phyloP scores from a whole-genome alignment of 1,140 invertebrate genomes.

The Oncopeltus fasciatus region DNA sequence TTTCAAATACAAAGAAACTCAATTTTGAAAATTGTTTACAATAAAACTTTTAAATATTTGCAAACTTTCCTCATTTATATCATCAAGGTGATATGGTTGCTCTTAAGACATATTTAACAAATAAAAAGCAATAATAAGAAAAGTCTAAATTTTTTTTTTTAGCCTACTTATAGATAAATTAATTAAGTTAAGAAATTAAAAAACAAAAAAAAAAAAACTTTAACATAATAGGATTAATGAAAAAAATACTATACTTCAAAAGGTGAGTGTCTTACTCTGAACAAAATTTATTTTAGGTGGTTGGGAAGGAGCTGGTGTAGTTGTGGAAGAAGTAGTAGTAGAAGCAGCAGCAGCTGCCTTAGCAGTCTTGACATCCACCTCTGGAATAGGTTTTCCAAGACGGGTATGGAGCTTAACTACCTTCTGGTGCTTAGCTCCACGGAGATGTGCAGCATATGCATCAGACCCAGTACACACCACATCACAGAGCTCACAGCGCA shows the following conservation, averaged over 20 bases:
- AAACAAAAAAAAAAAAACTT: neutral
- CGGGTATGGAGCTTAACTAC: slow-evolving; percentile 88
- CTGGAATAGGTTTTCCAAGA: slow-evolving; percentile 92
- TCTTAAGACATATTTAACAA: too few species aligned
- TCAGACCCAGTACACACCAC: slow-evolving; percentile 95
- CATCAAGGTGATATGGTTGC: too few species aligned
- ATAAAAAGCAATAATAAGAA: too few species aligned
- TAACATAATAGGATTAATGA: neutral
- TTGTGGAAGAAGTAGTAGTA: slow-evolving; percentile 15
- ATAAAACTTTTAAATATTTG: too few species aligned
- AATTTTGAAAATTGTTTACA: too few species aligned
- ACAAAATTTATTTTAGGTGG: slow-evolving; percentile 21
- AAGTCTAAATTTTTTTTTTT: too few species aligned
- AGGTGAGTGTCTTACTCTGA: slow-evolving; percentile 8
- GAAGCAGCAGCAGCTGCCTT: slow-evolving; percentile 28
- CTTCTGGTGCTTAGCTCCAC: slow-evolving; percentile 95
- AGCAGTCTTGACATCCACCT: slow-evolving; percentile 61
- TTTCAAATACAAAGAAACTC: too few species aligned
- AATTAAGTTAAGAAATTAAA: neutral
- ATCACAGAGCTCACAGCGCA: slow-evolving; percentile 85
- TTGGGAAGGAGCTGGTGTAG: neutral
- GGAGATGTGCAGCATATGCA: slow-evolving; percentile 93
- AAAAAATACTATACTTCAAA: too few species aligned
- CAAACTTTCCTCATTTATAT: too few species aligned
- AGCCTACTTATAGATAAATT: too few species aligned